A percentile compares a stretch with the other conserved stretches of the same genome.
Conservation (phyloP, 2,888 invertebrate species). For the Argynnis bischoffii region DNA sequence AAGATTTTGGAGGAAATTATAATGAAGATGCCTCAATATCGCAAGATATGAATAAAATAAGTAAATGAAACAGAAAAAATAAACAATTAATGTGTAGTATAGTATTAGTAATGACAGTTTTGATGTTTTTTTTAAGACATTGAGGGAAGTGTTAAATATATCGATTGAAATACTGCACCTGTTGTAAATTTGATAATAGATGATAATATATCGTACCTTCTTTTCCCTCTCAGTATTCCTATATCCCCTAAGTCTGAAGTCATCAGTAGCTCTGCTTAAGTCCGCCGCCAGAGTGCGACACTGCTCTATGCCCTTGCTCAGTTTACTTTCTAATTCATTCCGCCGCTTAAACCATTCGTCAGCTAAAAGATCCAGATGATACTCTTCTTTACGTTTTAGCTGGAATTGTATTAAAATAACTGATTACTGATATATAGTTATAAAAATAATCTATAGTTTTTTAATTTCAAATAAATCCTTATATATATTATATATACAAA, state of each 20-base stretch:
- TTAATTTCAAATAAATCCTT: too few relatives aligned
- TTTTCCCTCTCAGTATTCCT: slow-evolving; percentile 80
- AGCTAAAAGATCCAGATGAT: slow-evolving; percentile 76
- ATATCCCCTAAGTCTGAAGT: slow-evolving; percentile 75
- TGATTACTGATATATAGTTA: not conserved
- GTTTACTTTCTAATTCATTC: slow-evolving; percentile 79
- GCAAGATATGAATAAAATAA: too few relatives aligned
- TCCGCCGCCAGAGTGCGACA: slow-evolving; percentile 83
- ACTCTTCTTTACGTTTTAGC: slow-evolving; percentile 82
- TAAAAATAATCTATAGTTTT: not conserved
- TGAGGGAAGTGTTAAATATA: too few relatives aligned
- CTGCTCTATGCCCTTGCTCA: slow-evolving; percentile 82
- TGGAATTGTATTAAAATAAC: slow-evolving; percentile 46
- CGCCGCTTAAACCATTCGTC: slow-evolving; percentile 83
- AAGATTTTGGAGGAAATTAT: too few relatives aligned
- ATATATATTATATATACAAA: too few relatives aligned
- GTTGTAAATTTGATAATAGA: too few relatives aligned
- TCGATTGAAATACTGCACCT: too few relatives aligned
- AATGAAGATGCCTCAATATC: too few relatives aligned
- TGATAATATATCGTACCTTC: slow-evolving; percentile 56
- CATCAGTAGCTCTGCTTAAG: slow-evolving; percentile 83
- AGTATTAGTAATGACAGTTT: too few relatives aligned
- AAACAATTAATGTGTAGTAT: too few relatives aligned
- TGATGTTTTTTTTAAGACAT: too few relatives aligned
- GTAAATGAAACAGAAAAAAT: too few relatives aligned